phyloP scores from a whole-genome alignment of 2,888 invertebrate species.

The Ophion slaviceki region DNA sequence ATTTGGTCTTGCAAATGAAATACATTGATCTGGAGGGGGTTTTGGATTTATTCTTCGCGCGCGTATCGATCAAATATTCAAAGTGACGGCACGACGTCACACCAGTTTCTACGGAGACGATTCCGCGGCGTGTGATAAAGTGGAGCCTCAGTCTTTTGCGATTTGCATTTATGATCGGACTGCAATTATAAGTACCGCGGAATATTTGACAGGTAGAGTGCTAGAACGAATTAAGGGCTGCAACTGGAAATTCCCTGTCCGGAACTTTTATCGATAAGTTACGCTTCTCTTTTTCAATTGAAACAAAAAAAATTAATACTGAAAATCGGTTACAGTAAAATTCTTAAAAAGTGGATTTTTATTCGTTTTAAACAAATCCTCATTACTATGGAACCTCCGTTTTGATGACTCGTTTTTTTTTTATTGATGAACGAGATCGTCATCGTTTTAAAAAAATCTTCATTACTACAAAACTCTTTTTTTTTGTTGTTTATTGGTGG shows the following conservation, averaged over 20 bases:
- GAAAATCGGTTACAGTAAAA: no score
- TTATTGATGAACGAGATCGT: no score
- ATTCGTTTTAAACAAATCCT: no score
- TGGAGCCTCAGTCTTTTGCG: constrained; percentile 40
- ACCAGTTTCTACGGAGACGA: constrained; percentile 62
- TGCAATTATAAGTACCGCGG: constrained; percentile 27
- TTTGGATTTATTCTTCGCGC: constrained; percentile 45
- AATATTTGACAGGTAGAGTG: constrained; percentile 18
- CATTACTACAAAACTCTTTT: no score
- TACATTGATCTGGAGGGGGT: constrained; percentile 21
- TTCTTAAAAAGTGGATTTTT: no score
- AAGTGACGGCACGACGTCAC: constrained; percentile 22
- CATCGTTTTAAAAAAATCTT: no score
- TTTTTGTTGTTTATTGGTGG: no score
- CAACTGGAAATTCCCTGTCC: not conserved
- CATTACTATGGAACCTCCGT: no score
- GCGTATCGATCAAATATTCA: constrained; percentile 71
- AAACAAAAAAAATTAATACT: no score
- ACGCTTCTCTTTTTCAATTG: no score
- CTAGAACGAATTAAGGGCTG: not conserved
- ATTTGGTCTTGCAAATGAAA: constrained; percentile 33
- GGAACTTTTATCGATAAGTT: not conserved
- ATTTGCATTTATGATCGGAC: constrained; percentile 24
- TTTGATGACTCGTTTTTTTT: no score
- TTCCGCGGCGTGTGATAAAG: constrained; percentile 32